Evolutionary conservation across 2,113 vertebrate genomes (phyloP).

Genomic region (Hippoglossus stenolepis): DNA sequence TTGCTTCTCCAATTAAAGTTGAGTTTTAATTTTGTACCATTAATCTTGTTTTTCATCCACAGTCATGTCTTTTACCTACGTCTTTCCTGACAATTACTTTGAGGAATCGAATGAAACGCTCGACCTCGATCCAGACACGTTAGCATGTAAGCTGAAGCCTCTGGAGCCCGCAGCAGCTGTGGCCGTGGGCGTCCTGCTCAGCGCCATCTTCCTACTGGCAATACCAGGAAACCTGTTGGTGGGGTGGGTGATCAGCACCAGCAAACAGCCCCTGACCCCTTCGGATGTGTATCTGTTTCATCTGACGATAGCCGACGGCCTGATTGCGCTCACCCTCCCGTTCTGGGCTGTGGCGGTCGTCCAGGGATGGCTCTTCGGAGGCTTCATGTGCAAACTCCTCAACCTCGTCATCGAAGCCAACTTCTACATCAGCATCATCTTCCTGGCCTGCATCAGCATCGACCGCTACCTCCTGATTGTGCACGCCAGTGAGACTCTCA

Average conservation of each 20-base stretch:
- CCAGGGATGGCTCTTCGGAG: conserved; percentile 77
- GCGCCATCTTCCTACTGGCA: conserved; percentile 72
- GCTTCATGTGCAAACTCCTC: conserved; percentile 72
- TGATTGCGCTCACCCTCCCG: conserved; percentile 76
- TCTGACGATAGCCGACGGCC: conserved; percentile 75
- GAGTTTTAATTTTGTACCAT: neutral
- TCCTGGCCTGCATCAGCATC: conserved; percentile 80
- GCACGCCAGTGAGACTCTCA: conserved; percentile 28
- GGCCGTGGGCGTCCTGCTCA: conserved; percentile 23
- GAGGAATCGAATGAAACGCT: fast-evolving
- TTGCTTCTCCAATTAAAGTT: neutral
- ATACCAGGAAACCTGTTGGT: conserved; percentile 79
- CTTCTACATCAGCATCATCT: conserved; percentile 84
- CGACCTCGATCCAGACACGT: neutral
- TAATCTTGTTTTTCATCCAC: neutral
- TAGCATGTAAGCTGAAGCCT: fast-evolving
- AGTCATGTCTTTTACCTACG: neutral
- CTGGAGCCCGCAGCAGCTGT: neutral
- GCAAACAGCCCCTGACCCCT: conserved; percentile 51
- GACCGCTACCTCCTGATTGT: conserved; percentile 81
- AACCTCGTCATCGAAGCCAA: conserved; percentile 70
- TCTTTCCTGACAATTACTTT: fast-evolving
- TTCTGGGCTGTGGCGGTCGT: conserved; percentile 48
- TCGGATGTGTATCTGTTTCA: conserved; percentile 80
- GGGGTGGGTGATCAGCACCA: conserved; percentile 70